Evolutionary conservation across 2,113 vertebrate species (phyloP).

Genomic region (Bambusicola thoracicus): DNA sequence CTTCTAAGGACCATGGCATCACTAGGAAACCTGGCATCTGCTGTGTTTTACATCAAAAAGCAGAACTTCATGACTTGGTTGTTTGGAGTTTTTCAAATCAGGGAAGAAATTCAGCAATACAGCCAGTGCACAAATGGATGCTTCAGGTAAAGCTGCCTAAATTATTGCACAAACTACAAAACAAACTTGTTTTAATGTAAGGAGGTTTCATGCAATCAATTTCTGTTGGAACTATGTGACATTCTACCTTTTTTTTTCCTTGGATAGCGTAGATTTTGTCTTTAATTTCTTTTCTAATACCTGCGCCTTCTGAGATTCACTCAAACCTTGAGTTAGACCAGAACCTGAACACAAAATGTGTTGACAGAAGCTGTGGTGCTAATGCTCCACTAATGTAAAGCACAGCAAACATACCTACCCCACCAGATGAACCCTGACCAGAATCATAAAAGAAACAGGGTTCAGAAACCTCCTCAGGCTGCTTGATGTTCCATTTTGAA

Average conservation of each 20-base stretch:
- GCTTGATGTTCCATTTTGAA: background rate
- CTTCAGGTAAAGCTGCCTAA: background rate
- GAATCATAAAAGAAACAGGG: background rate
- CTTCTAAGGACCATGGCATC: constrained; percentile 29
- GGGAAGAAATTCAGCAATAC: background rate
- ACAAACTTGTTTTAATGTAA: background rate
- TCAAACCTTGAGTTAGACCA: background rate
- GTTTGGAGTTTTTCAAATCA: background rate
- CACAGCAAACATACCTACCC: background rate
- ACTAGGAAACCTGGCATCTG: constrained; percentile 19
- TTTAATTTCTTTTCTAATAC: background rate
- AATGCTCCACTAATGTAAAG: background rate
- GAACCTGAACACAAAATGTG: background rate
- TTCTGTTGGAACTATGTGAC: background rate
- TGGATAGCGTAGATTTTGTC: background rate
- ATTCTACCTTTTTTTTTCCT: background rate
- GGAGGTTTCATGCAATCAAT: background rate
- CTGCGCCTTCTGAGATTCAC: background rate
- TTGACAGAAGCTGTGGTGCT: background rate
- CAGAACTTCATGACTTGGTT: background rate
- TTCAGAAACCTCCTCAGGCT: background rate
- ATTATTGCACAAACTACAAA: background rate
- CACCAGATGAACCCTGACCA: background rate
- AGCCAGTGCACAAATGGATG: background rate
- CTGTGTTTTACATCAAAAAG: background rate